Evolutionary conservation across 2,797 vertebrate species (phyloP), one percentile per base, ranked within the genome.

Genomic region (Gadopsis bispinosus): DNA sequence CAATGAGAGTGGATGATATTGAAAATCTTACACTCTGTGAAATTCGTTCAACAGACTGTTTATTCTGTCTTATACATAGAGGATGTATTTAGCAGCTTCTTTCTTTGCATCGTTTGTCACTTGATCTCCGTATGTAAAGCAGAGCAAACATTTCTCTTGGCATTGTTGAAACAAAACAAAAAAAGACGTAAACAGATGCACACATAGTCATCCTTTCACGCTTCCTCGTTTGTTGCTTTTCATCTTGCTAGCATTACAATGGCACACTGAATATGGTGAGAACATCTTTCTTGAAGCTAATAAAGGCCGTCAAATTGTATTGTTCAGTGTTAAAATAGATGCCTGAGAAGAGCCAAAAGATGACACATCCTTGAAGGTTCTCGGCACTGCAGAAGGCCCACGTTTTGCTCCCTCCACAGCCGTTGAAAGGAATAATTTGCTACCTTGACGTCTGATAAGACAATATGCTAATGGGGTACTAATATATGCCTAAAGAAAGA

Each of bases 261-360:
- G 78, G 77, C 81, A 65, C 83, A 11, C 63, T 54, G 85, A 90
- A 86, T 90, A 88, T 86, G 87, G 86, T 76, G 84, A 85, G 81
- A 89, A 87, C 88, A 87, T 88, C 71, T 91, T 88, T 88, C 62
- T 59, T 50, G 58, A 72, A 73, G 86, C 80, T 77, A 79, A 87
- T 69, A 81, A 82, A 87, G 86, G 85, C 82, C 73, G 65, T 83
- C 86, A 83, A 81, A 85, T 68, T 86, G 79, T n/a, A 79, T 87
- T 79, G 79, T 83, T 83, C 61, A 0, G 51, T 64, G 70, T 75
- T 73, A 31, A 51, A 79, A 77, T 39, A 68, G 70, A 78, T 37
- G 66, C 56, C 53, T 0, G 55, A 79, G 39, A 61, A 17, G 65
- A 83, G 75, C 79, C 79, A 84, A 65, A 74, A 14, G 65, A 62